These are phyloP conservation scores for Mastigias papua DNA, from an alignment of 30 jellyfish, hydroid and myxozoan genomes.

Conservation along the genomic window DNA sequence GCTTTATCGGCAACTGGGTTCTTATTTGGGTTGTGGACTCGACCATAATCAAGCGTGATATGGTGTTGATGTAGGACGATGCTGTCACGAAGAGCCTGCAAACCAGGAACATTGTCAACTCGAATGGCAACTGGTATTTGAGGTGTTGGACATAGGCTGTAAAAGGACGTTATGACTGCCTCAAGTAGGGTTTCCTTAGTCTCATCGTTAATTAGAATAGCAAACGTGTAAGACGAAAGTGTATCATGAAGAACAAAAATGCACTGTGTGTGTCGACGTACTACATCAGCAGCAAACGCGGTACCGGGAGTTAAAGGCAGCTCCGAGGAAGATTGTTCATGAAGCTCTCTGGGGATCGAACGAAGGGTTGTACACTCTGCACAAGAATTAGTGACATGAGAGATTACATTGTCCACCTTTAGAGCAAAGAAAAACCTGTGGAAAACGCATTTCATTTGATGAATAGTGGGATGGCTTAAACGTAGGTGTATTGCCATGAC, in stretches of 20 bases:
- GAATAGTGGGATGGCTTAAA: slow-evolving; percentile 36
- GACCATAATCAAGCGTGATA: slow-evolving; percentile 50
- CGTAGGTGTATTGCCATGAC: slow-evolving; percentile 62
- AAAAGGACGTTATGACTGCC: background rate
- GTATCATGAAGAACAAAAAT: slow-evolving; percentile 47
- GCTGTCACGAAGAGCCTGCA: slow-evolving; percentile 10
- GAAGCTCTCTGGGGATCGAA: slow-evolving; percentile 9
- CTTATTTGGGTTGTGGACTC: slow-evolving; percentile 33
- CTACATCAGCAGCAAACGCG: slow-evolving; percentile 47
- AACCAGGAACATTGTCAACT: slow-evolving; percentile 65
- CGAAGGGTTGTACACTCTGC: slow-evolving; percentile 19
- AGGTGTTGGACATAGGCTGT: background rate
- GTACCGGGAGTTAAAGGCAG: slow-evolving; percentile 27
- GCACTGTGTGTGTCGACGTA: slow-evolving; percentile 22
- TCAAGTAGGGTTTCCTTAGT: slow-evolving; percentile 25
- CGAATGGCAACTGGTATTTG: slow-evolving; percentile 54
- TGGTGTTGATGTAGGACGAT: slow-evolving; percentile 1
- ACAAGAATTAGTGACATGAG: slow-evolving; percentile 1
- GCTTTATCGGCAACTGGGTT: slow-evolving; percentile 75
- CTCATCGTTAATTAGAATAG: slow-evolving; percentile 17
- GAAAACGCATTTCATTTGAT: slow-evolving; percentile 28
- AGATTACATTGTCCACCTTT: slow-evolving; percentile 16
- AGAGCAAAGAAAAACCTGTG: slow-evolving; percentile 45
- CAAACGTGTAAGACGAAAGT: slow-evolving; percentile 26
- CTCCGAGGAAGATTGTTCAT: background rate